Percentiles rank a stretch among this genome's conserved stretches.
Conservation (phyloP, 2,888 invertebrate species). For the Standfussiana lucernea region DNA sequence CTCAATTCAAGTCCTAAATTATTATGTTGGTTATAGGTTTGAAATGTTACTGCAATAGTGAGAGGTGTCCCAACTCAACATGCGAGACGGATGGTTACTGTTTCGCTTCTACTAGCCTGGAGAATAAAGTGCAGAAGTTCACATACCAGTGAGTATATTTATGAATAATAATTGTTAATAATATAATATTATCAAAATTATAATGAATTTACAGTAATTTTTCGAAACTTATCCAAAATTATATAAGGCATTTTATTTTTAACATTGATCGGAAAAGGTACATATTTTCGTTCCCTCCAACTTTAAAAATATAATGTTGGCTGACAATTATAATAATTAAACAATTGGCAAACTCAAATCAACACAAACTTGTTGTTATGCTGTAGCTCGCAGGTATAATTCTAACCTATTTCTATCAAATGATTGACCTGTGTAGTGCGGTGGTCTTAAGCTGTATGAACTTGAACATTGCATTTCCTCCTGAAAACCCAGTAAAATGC, state of each 20-base stretch:
- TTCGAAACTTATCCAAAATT: constrained; percentile 47
- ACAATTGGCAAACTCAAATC: constrained; percentile 84
- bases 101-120: constrained; percentile 94
- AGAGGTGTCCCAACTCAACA: constrained; percentile 94
- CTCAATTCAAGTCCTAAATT: constrained; percentile 19
- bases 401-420: constrained; percentile 83
- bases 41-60: constrained; percentile 96
- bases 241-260: constrained; percentile 35
- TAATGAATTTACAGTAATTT: constrained; percentile 2
- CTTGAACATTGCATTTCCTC: constrained; percentile 89
- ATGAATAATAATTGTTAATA: constrained; percentile 8
- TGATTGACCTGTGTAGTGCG: constrained; percentile 85
- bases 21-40: constrained; percentile 88
- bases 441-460: constrained; percentile 91
- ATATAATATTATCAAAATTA: constrained; percentile 21
- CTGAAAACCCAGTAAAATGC: constrained; percentile 87
- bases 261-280: constrained; percentile 63
- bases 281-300: constrained; percentile 68
- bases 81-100: constrained; percentile 97
- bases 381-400: constrained; percentile 69
- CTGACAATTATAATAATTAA: constrained; percentile 50
- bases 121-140: constrained; percentile 91
- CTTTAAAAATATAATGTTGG: constrained; percentile 50
- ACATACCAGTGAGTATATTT: constrained; percentile 94
- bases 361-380: constrained; percentile 78